phyloP scores from a whole-genome alignment of 2,797 vertebrate species.

The Cebuella pygmaea region DNA sequence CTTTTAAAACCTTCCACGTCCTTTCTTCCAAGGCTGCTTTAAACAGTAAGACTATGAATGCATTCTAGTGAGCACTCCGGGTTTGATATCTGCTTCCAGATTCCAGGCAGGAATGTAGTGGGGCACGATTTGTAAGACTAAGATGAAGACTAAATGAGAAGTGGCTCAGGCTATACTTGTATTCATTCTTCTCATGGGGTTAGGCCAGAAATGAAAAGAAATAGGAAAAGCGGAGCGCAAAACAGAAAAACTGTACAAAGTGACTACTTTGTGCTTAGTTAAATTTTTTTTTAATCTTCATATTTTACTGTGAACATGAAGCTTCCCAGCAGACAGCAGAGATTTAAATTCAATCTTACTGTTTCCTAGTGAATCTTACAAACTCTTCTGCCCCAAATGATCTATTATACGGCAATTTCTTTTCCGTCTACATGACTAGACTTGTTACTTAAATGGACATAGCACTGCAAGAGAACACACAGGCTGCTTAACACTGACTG shows the following conservation, averaged over 20 bases:
- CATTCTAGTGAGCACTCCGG: not conserved
- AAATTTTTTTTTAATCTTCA: not conserved
- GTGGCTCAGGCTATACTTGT: not conserved
- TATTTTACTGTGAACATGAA: not conserved
- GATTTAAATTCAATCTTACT: not conserved
- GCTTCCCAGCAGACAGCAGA: not conserved
- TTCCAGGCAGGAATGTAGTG: not conserved
- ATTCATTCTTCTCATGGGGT: not conserved
- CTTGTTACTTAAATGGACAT: not conserved
- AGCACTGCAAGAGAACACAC: not conserved
- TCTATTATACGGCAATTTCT: not conserved
- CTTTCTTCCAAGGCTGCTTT: not conserved
- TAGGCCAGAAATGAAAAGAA: not conserved
- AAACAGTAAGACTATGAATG: not conserved
- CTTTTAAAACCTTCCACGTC: slow-evolving; percentile 35
- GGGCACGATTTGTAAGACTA: not conserved
- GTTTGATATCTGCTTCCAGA: not conserved
- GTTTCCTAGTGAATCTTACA: not conserved
- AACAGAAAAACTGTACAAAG: not conserved
- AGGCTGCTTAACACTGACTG: not conserved
- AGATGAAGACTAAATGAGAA: not conserved
- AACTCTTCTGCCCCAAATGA: not conserved
- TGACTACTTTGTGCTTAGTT: not conserved
- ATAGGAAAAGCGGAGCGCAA: not conserved
- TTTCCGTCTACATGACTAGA: not conserved